These are phyloP conservation scores for Plebejus melissa DNA, from an alignment of 2,888 invertebrate species.

Conservation along the genomic window DNA sequence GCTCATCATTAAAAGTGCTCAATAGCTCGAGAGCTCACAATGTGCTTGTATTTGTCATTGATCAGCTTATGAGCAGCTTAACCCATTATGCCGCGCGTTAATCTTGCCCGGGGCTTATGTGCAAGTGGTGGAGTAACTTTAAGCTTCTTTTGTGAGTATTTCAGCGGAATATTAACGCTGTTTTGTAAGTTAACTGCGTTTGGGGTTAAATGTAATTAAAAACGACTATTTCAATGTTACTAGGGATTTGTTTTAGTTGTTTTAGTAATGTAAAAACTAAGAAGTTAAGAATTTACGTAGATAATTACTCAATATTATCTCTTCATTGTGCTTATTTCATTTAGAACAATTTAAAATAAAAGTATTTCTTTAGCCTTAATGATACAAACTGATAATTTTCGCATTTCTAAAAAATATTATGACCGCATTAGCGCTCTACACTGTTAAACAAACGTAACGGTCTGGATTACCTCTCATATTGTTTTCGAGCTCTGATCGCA, in stretches of 20 bases:
- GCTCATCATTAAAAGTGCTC: conserved; percentile 5
- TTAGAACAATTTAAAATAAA: no score
- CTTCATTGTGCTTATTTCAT: neutral
- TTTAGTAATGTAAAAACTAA: neutral
- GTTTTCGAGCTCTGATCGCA: conserved; percentile 43
- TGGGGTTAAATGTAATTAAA: neutral
- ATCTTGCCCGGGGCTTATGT: neutral
- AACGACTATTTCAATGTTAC: conserved; percentile 1
- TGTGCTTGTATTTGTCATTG: conserved; percentile 19
- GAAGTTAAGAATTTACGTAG: neutral
- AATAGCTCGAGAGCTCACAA: conserved; percentile 15
- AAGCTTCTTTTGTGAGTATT: conserved; percentile 20
- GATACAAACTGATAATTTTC: neutral
- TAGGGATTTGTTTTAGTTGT: neutral
- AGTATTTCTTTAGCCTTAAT: neutral
- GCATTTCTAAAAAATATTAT: no score
- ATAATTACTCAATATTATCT: neutral
- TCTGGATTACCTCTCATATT: conserved; percentile 37
- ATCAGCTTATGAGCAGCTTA: conserved; percentile 15
- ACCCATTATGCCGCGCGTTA: conserved; percentile 10
- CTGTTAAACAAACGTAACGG: conserved; percentile 31
- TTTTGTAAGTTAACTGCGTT: neutral
- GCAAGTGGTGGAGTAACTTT: conserved; percentile 13
- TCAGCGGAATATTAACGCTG: conserved; percentile 10
- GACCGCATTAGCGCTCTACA: neutral